A percentile compares a stretch with the other conserved stretches of the same genome.
Evolutionary conservation across 2,888 invertebrate species (phyloP).

Genomic region (Galeopsomyia nigrocyanea): DNA sequence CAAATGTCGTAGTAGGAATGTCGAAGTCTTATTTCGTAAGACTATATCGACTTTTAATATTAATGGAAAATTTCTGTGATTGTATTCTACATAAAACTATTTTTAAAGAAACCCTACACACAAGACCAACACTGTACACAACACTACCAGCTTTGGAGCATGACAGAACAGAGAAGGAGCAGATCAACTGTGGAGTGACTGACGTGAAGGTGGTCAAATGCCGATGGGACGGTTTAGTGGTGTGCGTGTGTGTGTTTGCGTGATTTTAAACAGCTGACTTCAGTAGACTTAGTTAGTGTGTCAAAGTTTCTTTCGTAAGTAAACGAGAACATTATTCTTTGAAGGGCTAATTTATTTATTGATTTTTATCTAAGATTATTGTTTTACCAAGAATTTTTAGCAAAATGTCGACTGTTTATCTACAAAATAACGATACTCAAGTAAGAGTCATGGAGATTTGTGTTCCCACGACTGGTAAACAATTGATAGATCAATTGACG

Average conservation of each 20-base stretch:
- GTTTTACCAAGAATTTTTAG: background rate
- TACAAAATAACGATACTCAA: constrained; percentile 46
- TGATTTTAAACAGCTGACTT: too few species aligned
- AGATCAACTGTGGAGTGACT: background rate
- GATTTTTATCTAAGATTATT: background rate
- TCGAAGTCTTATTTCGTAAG: constrained; percentile 21
- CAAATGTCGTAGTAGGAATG: too few species aligned
- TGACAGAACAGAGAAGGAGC: constrained; percentile 3
- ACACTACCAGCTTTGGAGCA: constrained; percentile 24
- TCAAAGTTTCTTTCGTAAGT: too few species aligned
- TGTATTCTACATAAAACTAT: constrained; percentile 32
- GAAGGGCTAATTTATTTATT: background rate
- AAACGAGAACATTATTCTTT: too few species aligned
- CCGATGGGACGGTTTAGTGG: too few species aligned
- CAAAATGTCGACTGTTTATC: constrained; percentile 54
- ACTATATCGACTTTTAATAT: constrained; percentile 32
- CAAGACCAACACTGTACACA: background rate
- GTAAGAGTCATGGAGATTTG: constrained; percentile 24
- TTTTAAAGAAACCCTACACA: constrained; percentile 37
- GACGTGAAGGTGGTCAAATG: constrained; percentile 5
- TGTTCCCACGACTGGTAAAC: constrained; percentile 23
- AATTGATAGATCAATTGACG: constrained; percentile 26
- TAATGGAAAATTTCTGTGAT: constrained; percentile 3
- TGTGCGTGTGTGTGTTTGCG: background rate
- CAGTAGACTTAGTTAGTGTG: too few species aligned